Conservation (phyloP, 2,797 vertebrate genomes). For the Phyllotis vaccarum region DNA sequence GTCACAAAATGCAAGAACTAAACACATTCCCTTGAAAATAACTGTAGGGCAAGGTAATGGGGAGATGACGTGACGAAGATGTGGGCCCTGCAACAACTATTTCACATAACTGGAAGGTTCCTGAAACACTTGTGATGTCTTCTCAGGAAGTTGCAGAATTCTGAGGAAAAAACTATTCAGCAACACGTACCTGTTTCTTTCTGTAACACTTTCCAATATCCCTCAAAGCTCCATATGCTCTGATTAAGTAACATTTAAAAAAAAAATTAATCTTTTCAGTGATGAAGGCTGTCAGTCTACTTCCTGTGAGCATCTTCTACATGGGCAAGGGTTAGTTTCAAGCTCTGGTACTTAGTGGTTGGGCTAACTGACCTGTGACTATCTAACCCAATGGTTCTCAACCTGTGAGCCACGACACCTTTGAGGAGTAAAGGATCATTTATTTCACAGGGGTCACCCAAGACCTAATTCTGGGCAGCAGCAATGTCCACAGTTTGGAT, state of each 20-base stretch:
- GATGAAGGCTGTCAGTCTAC: background rate
- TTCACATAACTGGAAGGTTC: background rate
- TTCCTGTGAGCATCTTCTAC: background rate
- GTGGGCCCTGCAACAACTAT: background rate
- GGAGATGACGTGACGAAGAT: background rate
- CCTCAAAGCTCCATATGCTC: background rate
- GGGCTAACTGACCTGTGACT: background rate
- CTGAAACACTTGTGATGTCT: background rate
- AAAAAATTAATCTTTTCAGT: background rate
- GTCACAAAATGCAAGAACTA: background rate
- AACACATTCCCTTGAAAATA: background rate
- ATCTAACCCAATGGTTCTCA: background rate
- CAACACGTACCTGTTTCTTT: constrained; percentile 49
- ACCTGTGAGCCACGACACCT: background rate
- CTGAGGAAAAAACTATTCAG: constrained; percentile 35
- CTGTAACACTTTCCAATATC: background rate
- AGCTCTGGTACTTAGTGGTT: background rate
- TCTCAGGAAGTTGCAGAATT: constrained; percentile 46
- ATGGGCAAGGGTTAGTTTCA: too few species aligned
- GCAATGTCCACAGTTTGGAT: background rate
- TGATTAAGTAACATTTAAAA: background rate
- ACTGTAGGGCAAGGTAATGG: background rate
- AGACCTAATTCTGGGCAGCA: background rate
- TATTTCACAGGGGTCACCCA: background rate
- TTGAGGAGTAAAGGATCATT: background rate